phyloP scores from a whole-genome alignment of 2,888 invertebrate species.

The Creontiades dilutus region DNA sequence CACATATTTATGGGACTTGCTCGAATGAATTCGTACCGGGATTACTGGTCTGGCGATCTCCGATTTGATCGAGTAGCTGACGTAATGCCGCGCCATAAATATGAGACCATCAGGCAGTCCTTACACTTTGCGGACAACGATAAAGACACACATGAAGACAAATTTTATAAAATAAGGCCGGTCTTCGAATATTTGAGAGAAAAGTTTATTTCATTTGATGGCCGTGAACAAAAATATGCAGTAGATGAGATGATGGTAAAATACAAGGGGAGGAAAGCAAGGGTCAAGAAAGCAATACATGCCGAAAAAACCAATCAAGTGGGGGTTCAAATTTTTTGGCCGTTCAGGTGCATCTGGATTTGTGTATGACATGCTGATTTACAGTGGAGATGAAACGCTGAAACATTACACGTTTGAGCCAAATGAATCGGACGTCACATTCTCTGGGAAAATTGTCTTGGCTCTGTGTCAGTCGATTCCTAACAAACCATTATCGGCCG shows the following conservation, averaged over 20 bases:
- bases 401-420: neutral
- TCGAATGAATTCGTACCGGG: too few species aligned
- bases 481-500: neutral
- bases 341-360: neutral
- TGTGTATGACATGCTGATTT: conserved; percentile 16
- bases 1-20: too few species aligned
- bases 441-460: neutral
- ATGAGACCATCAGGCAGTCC: too few species aligned
- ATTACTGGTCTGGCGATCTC: too few species aligned
- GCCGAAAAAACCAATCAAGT: conserved; percentile 67
- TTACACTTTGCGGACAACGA: neutral
- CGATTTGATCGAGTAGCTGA: too few species aligned
- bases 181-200: conserved; percentile 33
- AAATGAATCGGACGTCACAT: neutral
- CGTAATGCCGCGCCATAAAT: too few species aligned
- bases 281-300: conserved; percentile 77
- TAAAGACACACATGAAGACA: neutral
- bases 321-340: conserved; percentile 23
- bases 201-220: conserved; percentile 4
- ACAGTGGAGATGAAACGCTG: neutral
- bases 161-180: conserved; percentile 51
- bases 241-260: conserved; percentile 78
- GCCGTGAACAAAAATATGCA: conserved; percentile 64
- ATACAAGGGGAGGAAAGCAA: conserved; percentile 77
- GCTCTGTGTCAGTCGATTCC: neutral